Base-by-base conservation (phyloP, 1,140 invertebrate genomes). In the Lepidurus packardi region DNA sequence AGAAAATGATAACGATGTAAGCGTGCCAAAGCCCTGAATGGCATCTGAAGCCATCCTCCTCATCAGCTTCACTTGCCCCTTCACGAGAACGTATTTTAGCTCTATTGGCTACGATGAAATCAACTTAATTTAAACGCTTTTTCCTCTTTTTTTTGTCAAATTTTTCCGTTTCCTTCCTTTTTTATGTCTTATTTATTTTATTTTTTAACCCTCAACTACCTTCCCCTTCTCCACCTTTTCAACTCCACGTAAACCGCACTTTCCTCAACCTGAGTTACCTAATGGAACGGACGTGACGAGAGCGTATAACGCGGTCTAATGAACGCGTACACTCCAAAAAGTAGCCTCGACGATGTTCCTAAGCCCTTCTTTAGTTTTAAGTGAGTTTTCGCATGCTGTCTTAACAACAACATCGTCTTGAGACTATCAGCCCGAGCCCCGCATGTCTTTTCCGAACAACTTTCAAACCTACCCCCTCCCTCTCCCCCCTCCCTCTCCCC, bases 1-100 rank as follows among this genome's bases (percentile, higher is more conserved):
- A 65, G 53, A 65, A 65, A 65, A 65, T 65, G 53, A 65, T 65
- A 65, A 65, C 53, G 53, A 65, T 65, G 53, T 65, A 65, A 65
- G 53, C 53, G n/a, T 65, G 53, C 53, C 53, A 65, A 65, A 65
- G 53, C 53, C 53, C n/a, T 65, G 53, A 65, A 65, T 21, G 53
- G 34, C 34, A 34, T 34, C 34, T 34, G 21, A 65, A 65, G 53
- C 53, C 53, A 65, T 65, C 53, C 21, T 65, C 53, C 21, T 65
- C 53, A 65, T 65, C 53, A 65, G 53, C 53, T 65, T 65, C 53
- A 65, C 53, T 65, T 65, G 53, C 16, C 21, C 53, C 21, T 65
- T 65, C 53, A 16, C 9, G 16, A 7, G 9, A 65, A 9, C 53
- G 53, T 65, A 65, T 9, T 65, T 47, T 47, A 11, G 45, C 21